Conservation (phyloP, 2,888 invertebrate genomes). For the Microchrysa polita region DNA sequence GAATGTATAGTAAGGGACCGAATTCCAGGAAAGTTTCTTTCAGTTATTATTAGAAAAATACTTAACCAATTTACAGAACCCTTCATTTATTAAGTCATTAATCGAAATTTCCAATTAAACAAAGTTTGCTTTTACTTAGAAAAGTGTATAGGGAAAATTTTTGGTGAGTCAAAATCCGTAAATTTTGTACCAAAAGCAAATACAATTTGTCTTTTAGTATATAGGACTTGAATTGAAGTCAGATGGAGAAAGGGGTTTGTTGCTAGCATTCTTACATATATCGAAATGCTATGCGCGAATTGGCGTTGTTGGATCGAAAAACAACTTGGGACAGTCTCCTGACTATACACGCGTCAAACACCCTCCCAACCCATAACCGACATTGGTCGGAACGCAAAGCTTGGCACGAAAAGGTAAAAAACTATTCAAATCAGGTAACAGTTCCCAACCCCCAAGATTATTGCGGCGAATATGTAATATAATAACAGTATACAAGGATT, state of each 20-base stretch:
- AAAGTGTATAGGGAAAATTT: too few species aligned
- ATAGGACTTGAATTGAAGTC: not conserved
- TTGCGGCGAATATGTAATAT: constrained; percentile 20
- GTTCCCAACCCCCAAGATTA: not conserved
- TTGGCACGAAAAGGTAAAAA: constrained; percentile 44
- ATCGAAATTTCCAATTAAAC: too few species aligned
- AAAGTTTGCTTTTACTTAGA: too few species aligned
- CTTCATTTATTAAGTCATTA: too few species aligned
- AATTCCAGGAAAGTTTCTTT: too few species aligned
- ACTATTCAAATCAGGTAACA: constrained; percentile 21
- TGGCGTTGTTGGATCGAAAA: constrained; percentile 43
- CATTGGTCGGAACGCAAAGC: constrained; percentile 3
- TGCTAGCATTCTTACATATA: not conserved
- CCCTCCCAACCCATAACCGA: not conserved
- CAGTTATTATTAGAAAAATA: too few species aligned
- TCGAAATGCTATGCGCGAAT: not conserved
- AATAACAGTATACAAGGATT: constrained; percentile 40
- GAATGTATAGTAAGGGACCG: too few species aligned
- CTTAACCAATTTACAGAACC: too few species aligned
- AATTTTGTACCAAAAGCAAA: not conserved
- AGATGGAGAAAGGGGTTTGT: not conserved
- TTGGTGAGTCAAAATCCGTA: not conserved
- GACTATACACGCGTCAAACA: not conserved
- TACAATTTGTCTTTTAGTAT: not conserved
- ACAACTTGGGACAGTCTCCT: not conserved